Percentiles rank a stretch among this genome's conserved stretches.
phyloP scores from a whole-genome alignment of 2,113 vertebrate species.

The Strix aluco region DNA sequence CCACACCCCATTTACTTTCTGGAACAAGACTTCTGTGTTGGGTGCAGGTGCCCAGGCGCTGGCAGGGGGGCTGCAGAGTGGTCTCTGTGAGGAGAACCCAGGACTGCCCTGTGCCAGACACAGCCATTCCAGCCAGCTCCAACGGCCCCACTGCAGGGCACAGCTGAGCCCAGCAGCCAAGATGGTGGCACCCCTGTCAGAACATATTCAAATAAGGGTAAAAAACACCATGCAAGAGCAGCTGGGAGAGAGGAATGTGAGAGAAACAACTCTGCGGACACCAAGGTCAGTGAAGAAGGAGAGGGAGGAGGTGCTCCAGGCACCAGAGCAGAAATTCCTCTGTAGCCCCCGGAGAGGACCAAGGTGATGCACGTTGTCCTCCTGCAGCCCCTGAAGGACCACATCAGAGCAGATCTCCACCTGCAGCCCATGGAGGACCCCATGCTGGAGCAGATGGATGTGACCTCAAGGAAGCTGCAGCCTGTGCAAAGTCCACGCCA shows the following conservation, averaged over 20 bases:
- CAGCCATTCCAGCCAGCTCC: neutral
- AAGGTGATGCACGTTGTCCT: too few species aligned
- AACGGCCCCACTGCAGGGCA: fast-evolving
- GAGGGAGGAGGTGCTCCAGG: neutral
- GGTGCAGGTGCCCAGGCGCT: neutral
- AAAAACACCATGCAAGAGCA: neutral
- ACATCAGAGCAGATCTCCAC: neutral
- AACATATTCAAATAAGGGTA: neutral
- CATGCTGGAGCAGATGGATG: fast-evolving
- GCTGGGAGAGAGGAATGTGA: neutral
- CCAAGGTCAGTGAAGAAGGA: neutral
- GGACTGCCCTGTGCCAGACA: neutral
- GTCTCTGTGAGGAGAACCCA: neutral
- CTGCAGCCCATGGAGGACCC: neutral
- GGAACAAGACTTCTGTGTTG: neutral
- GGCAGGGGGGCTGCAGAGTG: neutral
- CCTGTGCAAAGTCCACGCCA: fast-evolving
- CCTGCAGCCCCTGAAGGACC: neutral
- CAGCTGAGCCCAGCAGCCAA: neutral
- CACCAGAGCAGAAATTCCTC: neutral
- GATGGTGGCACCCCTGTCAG: neutral
- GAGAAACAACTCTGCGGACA: neutral
- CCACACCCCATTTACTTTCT: neutral
- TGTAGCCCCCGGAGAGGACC: neutral
- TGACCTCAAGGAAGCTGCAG: neutral